phyloP scores from a whole-genome alignment of 2,113 vertebrate genomes.

The Urocynchramus pylzowi region DNA sequence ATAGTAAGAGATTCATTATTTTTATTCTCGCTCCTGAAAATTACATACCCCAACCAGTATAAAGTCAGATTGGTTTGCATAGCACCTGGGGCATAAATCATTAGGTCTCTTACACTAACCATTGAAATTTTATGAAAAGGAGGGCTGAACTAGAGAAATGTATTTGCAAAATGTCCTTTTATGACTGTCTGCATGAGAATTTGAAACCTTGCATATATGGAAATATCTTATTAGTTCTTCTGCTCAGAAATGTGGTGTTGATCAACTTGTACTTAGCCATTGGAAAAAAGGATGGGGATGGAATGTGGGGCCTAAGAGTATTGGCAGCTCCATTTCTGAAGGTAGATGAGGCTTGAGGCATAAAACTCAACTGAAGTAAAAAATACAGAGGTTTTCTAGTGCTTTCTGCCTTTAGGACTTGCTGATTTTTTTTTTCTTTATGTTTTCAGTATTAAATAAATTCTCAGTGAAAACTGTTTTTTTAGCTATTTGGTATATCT shows the following conservation, averaged over 20 bases:
- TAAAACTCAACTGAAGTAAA: not conserved
- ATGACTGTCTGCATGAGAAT: not conserved
- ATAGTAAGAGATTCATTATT: not conserved
- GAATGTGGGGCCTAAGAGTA: not conserved
- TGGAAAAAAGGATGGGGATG: not conserved
- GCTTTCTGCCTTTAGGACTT: not conserved
- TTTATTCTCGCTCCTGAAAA: not conserved
- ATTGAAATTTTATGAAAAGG: not conserved
- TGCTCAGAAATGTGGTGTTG: not conserved
- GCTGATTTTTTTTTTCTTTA: not conserved
- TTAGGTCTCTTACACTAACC: not conserved
- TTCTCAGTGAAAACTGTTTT: not conserved
- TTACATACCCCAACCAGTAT: accelerated
- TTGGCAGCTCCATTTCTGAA: not conserved
- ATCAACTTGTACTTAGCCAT: not conserved
- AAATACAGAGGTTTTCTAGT: not conserved
- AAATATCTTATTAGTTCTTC: not conserved
- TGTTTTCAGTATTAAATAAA: not conserved
- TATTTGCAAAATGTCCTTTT: not conserved
- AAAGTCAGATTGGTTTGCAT: not conserved
- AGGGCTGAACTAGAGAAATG: not conserved
- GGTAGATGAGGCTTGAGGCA: not conserved
- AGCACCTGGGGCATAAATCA: not conserved
- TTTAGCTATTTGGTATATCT: not conserved
- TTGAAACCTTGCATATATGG: not conserved